Evolutionary conservation across 2,113 vertebrate species (phyloP), one percentile per base, ranked within the genome.

Genomic region (Camelus dromedarius): DNA sequence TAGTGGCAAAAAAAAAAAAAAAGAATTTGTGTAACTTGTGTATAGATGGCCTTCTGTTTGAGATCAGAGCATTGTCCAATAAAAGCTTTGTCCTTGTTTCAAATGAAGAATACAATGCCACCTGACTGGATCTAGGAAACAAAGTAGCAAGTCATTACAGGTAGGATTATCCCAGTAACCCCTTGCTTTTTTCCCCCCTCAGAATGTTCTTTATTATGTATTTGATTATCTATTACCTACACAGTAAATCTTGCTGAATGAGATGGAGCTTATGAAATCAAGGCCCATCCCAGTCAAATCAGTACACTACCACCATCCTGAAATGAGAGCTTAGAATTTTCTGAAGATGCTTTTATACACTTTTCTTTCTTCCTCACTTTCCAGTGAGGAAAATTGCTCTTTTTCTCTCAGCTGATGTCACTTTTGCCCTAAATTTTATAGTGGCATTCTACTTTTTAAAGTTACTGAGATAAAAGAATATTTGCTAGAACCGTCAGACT

Each of bases 371-470:
- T 67, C n/a, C 15, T 75, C 38, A 82, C 28, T 87, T 91, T 93
- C 18, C 10, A 60, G 11, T 46, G 70, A 96, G 58, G n/a, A 62
- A 73, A 82, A 60, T 86, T 89, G 64, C 5, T 89, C 32, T 72
- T 96, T 97, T 97, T 96, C 84, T 93, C 60, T 90, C 15, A 28
- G 46, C 52, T 95, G 81, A 64, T 96, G 62, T 85, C 60, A 46
- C 60, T 42, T 85, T 77, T 91, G 66, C 62, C 60, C 58, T 81
- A 13, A 90, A 96, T 97, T n/a, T 91, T 56, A 66, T 18, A 22
- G 75, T 62, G 26, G 0, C 35, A 89, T 15, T 82, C 28, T 80
- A 72, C 50, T 73, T 92, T 95, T 95, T 28, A 28, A 69, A 72
- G 26, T 77, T 92, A 38, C 82, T 95, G 86, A 95, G 91, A 70